Base-by-base conservation (phyloP, 1,140 invertebrate genomes). In the Colletes latitarsis region DNA sequence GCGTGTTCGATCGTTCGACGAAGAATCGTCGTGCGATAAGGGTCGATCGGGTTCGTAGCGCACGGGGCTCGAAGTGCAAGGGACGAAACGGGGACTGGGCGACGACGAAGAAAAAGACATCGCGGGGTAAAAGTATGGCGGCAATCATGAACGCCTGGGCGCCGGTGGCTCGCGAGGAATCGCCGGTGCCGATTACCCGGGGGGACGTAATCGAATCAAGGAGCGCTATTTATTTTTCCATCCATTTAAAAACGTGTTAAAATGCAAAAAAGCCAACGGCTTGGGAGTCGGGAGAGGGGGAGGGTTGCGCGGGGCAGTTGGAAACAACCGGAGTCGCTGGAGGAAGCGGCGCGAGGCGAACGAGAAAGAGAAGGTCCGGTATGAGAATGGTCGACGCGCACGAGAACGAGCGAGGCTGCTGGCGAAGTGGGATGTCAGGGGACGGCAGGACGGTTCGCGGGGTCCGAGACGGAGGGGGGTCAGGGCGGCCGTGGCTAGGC, bases 211-310 rank as follows among this genome's bases (percentile, higher is more conserved):
- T 82, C 81, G 77, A 82, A 89, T 88, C 80, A 77, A 63, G 80
- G 77, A 70, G 78, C 60, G 74, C 39, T 77, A 86, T 88, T 88
- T 89, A 88, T 88, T 85, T 89, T 82, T 79, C 69, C 80, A 67
- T 86, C 52, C 83, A 77, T 88, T 89, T 82, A 89, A 90, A 89
- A 88, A 83, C 77, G 81, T 82, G 82, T 85, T 88, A 87, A 90
- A 89, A 87, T 85, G 81, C 75, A 89, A 86, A 89, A 88, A 82
- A 84, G 77, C 80, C 69, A 82, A 49, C 74, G 58, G 39, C 64
- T 17, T 75, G 19, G 67, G 60, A 49, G 17, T 19, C 17, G 73
- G 30, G 58, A 57, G 62, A 46, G 67, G 72, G 81, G 66, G 30
- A 30, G 52, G 57, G 76, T 62, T 49, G 58, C 52, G 68, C 63